A percentile compares a stretch with the other conserved stretches of the same genome.
Evolutionary conservation across 2,797 vertebrate genomes (phyloP).

Genomic region (Mus spretus): DNA sequence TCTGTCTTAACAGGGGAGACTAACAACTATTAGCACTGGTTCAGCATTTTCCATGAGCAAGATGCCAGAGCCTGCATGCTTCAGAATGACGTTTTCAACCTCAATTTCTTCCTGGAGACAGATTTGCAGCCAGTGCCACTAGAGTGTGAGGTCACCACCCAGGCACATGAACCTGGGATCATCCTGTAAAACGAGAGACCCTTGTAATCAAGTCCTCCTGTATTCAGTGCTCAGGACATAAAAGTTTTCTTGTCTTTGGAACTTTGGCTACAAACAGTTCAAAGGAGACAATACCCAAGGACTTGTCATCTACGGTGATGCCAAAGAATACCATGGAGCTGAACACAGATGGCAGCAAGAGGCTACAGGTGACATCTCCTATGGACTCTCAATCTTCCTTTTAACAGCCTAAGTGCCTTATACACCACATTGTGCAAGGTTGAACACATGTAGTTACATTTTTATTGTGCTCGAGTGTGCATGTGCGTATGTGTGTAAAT

Average conservation of each 20-base stretch:
- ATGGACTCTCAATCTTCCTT: not conserved
- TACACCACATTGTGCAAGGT: not conserved
- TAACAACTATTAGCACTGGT: not conserved
- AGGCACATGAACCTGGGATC: not conserved
- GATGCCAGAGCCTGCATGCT: not conserved
- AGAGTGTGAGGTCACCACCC: not conserved
- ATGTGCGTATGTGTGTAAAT: no score
- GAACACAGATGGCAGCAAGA: not conserved
- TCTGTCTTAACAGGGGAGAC: no score
- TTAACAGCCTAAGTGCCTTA: not conserved
- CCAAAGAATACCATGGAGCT: not conserved
- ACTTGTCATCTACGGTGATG: not conserved
- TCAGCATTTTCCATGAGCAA: not conserved
- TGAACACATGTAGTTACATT: not conserved
- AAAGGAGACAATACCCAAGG: not conserved
- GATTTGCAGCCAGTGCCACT: not conserved
- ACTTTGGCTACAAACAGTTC: not conserved
- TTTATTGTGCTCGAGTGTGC: not conserved
- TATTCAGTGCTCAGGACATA: not conserved
- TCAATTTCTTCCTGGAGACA: not conserved
- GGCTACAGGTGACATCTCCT: not conserved
- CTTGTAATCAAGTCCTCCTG: not conserved
- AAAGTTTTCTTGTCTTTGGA: not conserved
- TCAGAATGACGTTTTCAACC: not conserved
- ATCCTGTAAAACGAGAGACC: not conserved